These are phyloP conservation scores for Acholoe squamosa DNA, from an alignment of 2,888 invertebrate species.

Conservation along the genomic window DNA sequence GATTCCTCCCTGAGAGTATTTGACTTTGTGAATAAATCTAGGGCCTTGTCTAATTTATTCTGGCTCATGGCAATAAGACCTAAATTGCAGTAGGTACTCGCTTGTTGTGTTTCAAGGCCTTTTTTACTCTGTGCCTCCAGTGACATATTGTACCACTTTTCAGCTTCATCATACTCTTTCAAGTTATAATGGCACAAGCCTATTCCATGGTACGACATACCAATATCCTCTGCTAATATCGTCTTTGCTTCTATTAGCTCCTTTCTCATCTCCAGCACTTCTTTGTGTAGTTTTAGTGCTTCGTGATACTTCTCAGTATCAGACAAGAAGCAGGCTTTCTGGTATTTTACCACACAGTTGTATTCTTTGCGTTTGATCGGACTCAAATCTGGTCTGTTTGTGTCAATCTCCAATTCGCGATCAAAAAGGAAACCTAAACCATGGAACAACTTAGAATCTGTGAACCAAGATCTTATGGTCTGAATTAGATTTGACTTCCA, in stretches of 20 bases:
- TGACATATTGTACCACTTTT: not conserved
- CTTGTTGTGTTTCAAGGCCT: not conserved
- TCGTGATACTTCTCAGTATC: slow-evolving; percentile 34
- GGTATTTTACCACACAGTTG: not conserved
- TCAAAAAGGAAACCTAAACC: not conserved
- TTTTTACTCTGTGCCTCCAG: not conserved
- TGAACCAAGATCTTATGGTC: not conserved
- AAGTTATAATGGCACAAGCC: not conserved
- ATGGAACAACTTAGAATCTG: slow-evolving; percentile 13
- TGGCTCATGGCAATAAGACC: not conserved
- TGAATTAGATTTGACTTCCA: not conserved
- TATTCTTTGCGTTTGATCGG: not conserved
- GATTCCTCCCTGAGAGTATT: not conserved
- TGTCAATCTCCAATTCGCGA: not conserved
- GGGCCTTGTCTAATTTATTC: not conserved
- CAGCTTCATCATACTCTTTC: not conserved
- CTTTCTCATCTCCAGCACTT: slow-evolving; percentile 13
- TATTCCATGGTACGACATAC: slow-evolving; percentile 22
- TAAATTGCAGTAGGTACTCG: not conserved
- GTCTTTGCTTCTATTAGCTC: not conserved
- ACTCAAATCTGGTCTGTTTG: not conserved
- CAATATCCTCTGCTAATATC: not conserved
- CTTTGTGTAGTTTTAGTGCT: not conserved
- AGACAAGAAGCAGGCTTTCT: slow-evolving; percentile 5
- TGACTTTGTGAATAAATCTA: slow-evolving; percentile 11